Conservation (phyloP, 2,888 invertebrate species). For the Synergus laeviventris region DNA sequence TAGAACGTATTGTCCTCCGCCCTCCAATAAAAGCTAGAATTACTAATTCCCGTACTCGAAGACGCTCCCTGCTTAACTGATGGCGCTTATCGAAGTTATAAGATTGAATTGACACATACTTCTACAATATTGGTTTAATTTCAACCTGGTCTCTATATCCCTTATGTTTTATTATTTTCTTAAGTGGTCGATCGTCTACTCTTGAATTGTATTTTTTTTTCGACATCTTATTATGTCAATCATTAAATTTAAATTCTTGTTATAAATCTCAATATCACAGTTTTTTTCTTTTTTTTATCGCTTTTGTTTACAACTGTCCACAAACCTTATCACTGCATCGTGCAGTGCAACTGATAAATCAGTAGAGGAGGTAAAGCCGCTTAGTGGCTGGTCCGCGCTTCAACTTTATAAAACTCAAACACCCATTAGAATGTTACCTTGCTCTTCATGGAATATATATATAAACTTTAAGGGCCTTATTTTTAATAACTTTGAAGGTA, state of each 20-base stretch:
- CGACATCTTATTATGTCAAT: too few species aligned
- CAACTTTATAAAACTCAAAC: not conserved
- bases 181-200: not conserved
- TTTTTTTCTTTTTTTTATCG: not conserved
- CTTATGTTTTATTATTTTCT: not conserved
- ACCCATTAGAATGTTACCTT: too few species aligned
- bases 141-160: not conserved
- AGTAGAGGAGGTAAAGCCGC: not conserved
- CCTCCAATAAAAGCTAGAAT: conserved; percentile 68
- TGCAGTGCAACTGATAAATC: too few species aligned
- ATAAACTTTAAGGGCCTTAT: too few species aligned
- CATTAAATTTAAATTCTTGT: too few species aligned
- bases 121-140: not conserved
- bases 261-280: too few species aligned
- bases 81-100: conserved; percentile 19
- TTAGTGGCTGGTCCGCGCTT: not conserved
- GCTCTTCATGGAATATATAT: too few species aligned
- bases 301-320: too few species aligned
- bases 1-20: conserved; percentile 67
- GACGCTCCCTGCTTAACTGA: conserved; percentile 44
- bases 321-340: too few species aligned
- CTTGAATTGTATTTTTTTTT: not conserved
- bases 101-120: conserved; percentile 32
- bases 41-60: conserved; percentile 68
- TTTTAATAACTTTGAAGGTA: conserved; percentile 21